These are phyloP conservation scores for Choristoneura rosaceana DNA, from an alignment of 2,888 invertebrate species.

Conservation along the genomic window DNA sequence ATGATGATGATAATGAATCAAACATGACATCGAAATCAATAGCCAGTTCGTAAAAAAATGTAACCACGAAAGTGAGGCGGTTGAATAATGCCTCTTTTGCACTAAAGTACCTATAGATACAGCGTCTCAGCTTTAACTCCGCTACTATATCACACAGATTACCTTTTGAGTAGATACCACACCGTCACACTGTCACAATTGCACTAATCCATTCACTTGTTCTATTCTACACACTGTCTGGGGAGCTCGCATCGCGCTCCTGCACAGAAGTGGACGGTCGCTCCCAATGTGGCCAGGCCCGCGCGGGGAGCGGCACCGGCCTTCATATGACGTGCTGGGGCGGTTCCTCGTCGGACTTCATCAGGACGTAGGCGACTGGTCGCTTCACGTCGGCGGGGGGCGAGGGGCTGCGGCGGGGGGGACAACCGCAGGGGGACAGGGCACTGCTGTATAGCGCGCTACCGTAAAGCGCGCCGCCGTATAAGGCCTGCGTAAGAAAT, in stretches of 20 bases:
- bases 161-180: neutral
- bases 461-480: constrained; percentile 80
- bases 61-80: too few species aligned
- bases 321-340: constrained; percentile 92
- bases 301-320: constrained; percentile 92
- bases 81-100: too few species aligned
- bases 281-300: constrained; percentile 84
- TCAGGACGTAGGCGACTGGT: constrained; percentile 87
- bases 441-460: constrained; percentile 78
- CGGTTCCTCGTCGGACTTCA: constrained; percentile 86
- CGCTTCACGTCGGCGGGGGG: constrained; percentile 81
- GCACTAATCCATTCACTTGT: neutral
- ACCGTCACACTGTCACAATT: neutral
- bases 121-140: too few species aligned
- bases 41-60: too few species aligned
- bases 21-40: too few species aligned
- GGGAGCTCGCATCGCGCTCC: constrained; percentile 74
- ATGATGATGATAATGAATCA: too few species aligned
- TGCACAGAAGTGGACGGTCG: constrained; percentile 76
- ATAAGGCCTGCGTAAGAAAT: constrained; percentile 65
- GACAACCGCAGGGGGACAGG: constrained; percentile 77
- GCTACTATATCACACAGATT: neutral
- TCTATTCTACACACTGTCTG: constrained; percentile 71
- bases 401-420: constrained; percentile 75
- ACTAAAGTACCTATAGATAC: too few species aligned